phyloP scores from a whole-genome alignment of 2,888 invertebrate genomes.

The Chrysina gloriosa region DNA sequence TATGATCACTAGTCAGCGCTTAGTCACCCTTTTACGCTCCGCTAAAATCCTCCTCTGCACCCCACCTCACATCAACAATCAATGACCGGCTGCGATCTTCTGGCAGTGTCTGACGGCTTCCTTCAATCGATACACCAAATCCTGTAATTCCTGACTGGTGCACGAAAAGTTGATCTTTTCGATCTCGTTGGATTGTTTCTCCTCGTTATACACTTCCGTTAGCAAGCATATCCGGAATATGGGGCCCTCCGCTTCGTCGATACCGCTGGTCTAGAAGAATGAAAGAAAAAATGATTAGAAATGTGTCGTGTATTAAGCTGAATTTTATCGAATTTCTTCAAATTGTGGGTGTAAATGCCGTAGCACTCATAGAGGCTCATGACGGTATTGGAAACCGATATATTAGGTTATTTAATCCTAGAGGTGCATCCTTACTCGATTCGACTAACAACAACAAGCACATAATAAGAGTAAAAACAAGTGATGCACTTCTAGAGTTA shows the following conservation, averaged over 20 bases:
- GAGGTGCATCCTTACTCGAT: too few relatives aligned
- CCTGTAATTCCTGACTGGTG: slow-evolving; percentile 73
- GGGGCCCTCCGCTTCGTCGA: slow-evolving; percentile 59
- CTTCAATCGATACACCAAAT: slow-evolving; percentile 75
- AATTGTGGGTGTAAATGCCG: too few relatives aligned
- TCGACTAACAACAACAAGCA: too few relatives aligned
- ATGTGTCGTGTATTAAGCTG: too few relatives aligned
- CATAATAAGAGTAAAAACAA: too few relatives aligned
- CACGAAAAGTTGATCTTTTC: slow-evolving; percentile 72
- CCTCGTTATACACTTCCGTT: slow-evolving; percentile 58
- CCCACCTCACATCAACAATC: slow-evolving; percentile 1
- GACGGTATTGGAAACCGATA: too few relatives aligned
- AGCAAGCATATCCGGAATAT: slow-evolving; percentile 60
- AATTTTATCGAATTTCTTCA: too few relatives aligned
- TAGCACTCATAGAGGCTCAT: too few relatives aligned
- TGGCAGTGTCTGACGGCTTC: slow-evolving; percentile 74
- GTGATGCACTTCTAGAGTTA: too few relatives aligned
- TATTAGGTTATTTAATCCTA: too few relatives aligned
- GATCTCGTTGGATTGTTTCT: slow-evolving; percentile 62
- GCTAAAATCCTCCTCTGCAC: background rate
- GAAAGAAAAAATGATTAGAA: too few relatives aligned
- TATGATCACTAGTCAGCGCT: too few relatives aligned
- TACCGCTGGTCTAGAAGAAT: slow-evolving; percentile 59
- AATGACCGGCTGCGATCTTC: slow-evolving; percentile 60
- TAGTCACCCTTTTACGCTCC: background rate